Evolutionary conservation across 2,797 vertebrate genomes (phyloP), one percentile per base, ranked within the genome.

Genomic region (Synaphobranchus kaupii): DNA sequence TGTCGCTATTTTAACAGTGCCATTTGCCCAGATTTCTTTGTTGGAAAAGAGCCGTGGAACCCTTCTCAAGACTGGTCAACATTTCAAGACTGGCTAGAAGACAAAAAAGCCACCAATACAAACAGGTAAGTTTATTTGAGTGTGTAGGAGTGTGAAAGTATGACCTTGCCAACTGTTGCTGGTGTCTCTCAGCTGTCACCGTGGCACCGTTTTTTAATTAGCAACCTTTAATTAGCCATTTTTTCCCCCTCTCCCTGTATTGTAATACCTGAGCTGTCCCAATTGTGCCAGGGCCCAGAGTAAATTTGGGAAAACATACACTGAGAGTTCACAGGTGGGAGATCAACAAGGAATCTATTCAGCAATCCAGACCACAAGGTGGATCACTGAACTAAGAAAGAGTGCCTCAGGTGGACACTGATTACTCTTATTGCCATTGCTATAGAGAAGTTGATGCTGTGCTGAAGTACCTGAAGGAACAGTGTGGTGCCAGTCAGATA

Each of bases 21-120:
- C 94, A 7, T 34, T 8, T 44, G 76, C 84, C 97, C 96, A 85
- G 96, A 97, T 89, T 95, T 97, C 92, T 99, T 93, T 88, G 89
- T 92, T 28, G 96, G 96, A 66, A 94, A 96, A 90, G 94, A 97
- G 84, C 90, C 96, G 0, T 97, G 97, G 96, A 93, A 89, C 13
- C 93, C 95, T 87, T 90, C 95, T 52, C 1, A 89, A 20, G 96
- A 97, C 91, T 93, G 92, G 94, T 94, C 95, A 76, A 92, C 31
- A 8, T 97, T 97, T 86, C 82, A 93, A 0, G 92, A 96, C 48
- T 97, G 97, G 95, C 68, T 97, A 47, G 93, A 97, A 88, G 95
- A 95, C 84, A 95, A 39, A 90, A 94, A 96, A 83, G 90, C 96
- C 82, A 95, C 94, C 8, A 92, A 96, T 84, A 95, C 96, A 3